phyloP scores from a whole-genome alignment of 2,888 invertebrate species.

The Drosophila nr. perissopoda region DNA sequence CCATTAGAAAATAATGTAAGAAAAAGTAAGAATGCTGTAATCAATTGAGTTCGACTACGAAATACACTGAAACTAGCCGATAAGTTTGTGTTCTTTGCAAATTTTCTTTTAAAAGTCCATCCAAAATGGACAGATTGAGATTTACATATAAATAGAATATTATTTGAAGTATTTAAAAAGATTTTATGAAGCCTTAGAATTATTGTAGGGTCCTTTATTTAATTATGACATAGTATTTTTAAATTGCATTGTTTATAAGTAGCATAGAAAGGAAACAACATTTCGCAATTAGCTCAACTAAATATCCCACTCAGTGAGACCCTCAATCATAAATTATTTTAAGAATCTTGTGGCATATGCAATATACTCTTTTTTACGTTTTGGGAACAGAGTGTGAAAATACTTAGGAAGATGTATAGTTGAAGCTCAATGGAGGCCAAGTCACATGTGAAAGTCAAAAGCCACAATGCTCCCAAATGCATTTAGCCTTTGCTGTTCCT shows the following conservation, averaged over 20 bases:
- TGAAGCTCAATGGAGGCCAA: slow-evolving; percentile 48
- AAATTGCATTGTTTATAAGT: neutral
- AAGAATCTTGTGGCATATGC: neutral
- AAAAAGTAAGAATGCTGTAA: neutral
- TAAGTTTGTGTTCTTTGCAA: neutral
- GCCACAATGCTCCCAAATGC: slow-evolving; percentile 49
- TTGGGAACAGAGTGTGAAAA: slow-evolving; percentile 11
- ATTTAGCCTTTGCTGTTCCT: slow-evolving; percentile 8
- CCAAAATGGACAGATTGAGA: slow-evolving; percentile 36
- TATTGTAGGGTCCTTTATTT: neutral
- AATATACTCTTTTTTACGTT: neutral
- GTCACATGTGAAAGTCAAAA: slow-evolving; percentile 65
- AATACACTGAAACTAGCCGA: neutral
- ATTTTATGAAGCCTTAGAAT: slow-evolving; percentile 9
- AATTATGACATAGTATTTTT: slow-evolving; percentile 13
- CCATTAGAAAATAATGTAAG: slow-evolving; percentile 29
- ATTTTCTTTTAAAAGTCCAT: neutral
- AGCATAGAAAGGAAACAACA: neutral
- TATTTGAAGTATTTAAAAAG: neutral
- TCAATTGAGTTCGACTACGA: neutral
- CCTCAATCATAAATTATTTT: neutral
- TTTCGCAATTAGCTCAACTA: slow-evolving; percentile 6
- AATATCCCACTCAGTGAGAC: neutral
- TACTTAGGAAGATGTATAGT: slow-evolving; percentile 46
- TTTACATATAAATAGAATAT: slow-evolving; percentile 10